Conservation (phyloP, 2,888 invertebrate genomes). For the Macrophya annulata region DNA sequence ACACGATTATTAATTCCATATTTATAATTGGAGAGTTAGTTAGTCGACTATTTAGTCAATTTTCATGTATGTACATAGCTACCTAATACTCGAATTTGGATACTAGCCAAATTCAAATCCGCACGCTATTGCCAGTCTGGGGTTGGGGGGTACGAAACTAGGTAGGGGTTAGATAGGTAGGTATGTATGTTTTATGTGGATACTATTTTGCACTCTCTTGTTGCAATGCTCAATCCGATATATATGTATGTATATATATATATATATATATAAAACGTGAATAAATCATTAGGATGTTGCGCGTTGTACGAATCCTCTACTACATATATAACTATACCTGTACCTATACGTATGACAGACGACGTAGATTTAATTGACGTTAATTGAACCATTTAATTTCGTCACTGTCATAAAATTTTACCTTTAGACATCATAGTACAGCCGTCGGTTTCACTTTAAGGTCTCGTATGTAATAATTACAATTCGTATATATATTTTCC, state of each 20-base stretch:
- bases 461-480: neutral
- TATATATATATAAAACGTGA: neutral
- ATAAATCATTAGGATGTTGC: conserved; percentile 18
- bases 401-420: conserved; percentile 27
- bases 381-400: conserved; percentile 48
- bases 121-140: neutral
- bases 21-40: neutral
- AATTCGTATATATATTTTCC: neutral
- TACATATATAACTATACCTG: neutral
- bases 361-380: conserved; percentile 47
- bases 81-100: conserved; percentile 26
- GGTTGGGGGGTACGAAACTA: neutral
- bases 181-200: conserved; percentile 39
- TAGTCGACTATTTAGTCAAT: conserved; percentile 36
- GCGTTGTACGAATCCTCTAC: neutral
- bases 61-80: conserved; percentile 30
- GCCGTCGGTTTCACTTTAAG: neutral
- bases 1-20: conserved; percentile 14
- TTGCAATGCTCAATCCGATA: neutral
- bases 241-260: neutral
- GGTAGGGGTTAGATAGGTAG: neutral
- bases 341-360: too few species aligned
- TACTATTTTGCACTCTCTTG: conserved; percentile 32
- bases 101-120: conserved; percentile 42
- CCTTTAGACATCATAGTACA: neutral